Evolutionary conservation across 1,140 invertebrate genomes (phyloP).

Genomic region (Brachionus koreanus): DNA sequence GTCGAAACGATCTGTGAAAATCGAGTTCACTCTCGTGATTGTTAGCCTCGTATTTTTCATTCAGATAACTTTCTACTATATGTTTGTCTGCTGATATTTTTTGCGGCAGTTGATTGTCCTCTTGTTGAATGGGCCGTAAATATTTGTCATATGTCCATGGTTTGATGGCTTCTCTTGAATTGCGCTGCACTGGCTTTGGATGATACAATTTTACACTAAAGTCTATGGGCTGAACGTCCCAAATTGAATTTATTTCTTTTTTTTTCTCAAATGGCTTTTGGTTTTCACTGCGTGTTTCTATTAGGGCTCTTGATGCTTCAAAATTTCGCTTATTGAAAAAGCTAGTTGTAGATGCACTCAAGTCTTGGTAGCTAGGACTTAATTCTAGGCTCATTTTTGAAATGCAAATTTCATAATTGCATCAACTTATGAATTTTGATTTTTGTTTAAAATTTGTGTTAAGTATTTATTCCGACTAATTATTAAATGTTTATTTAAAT

Average conservation of each 20-base stretch:
- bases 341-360: neutral
- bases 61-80: neutral
- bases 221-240: slow-evolving; percentile 14
- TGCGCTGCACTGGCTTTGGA: neutral
- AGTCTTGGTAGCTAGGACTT: slow-evolving; percentile 16
- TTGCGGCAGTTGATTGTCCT: neutral
- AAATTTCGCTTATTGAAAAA: slow-evolving; percentile 3
- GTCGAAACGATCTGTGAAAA: neutral
- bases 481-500: slow-evolving; percentile 14
- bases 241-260: neutral
- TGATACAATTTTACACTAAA: slow-evolving; percentile 35
- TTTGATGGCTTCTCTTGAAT: slow-evolving; percentile 9
- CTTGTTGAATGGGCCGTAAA: neutral
- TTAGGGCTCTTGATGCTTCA: neutral
- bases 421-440: neutral
- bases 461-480: neutral
- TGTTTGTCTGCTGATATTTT: neutral
- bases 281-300: slow-evolving; percentile 12
- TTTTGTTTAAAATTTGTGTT: neutral
- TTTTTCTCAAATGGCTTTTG: neutral
- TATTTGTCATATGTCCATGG: slow-evolving; percentile 25
- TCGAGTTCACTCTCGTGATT: neutral
- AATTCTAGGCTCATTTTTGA: neutral
- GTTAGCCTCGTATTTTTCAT: neutral
- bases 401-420: neutral